Base-by-base conservation (phyloP, 2,113 vertebrate genomes). In the Odontophorus gujanensis region DNA sequence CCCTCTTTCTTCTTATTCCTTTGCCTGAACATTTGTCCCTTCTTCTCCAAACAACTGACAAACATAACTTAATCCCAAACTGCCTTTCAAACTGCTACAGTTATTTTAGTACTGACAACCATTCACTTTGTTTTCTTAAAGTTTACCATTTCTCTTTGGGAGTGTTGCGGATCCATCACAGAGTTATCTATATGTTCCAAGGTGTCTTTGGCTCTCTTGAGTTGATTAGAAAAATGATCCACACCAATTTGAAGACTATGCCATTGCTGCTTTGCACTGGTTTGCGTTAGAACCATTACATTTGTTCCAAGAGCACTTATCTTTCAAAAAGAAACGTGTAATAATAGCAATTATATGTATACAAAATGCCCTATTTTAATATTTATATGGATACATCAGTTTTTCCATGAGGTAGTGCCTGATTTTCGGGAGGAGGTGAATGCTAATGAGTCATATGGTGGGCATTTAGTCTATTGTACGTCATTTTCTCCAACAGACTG, bases 71-170 rank as follows among this genome's bases (percentile, higher is more conserved):
- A 72, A 87, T 67, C 69, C 79, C 59, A 81, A 55, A 22, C 24
- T 89, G 57, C 30, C 48, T 84, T 77, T 79, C 40, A 81, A 40
- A 20, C 38, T 95, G 40, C 36, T 72, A 30, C 43, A 72, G 47
- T 83, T 43, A 71, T 77, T 89, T 81, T 87, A 11, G 47, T 80
- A 73, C 25, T 45, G 42, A 38, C 85, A 91, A 91, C 74, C 55
- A 63, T 92, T 90, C 42, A 43, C 30, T 63, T 89, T 73, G 48
- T 82, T 91, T 91, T 91, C 53, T 32, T 89, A 77, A 73, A 50
- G 34, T 69, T 81, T 67, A 82, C 24, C 11, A 55, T 91, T 94
- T 87, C 40, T 87, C 65, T 85, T 18, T 90, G 50, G 65, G 32
- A 67, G 17, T 65, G 59, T 58, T 74, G 43, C 43, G 57, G 42